Evolutionary conservation across 1,140 invertebrate species (phyloP), one percentile per base, ranked within the genome.

Genomic region (Acromyrmex charruanus): DNA sequence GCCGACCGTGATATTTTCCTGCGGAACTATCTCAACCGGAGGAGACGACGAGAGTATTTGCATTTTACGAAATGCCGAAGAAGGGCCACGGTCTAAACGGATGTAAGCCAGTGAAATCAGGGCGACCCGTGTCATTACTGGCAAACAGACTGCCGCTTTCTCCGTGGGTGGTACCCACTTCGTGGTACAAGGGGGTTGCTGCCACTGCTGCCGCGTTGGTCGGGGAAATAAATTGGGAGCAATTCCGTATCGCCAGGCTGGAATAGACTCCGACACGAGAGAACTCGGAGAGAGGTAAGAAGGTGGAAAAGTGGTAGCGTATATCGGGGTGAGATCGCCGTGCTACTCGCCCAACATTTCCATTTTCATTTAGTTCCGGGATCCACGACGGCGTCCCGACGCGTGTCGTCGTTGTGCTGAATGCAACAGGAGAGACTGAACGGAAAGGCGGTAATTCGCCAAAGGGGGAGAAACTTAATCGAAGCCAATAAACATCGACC

Each of bases 121-220:
- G 66, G 51, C 66, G 66, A 72, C 4, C 66, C 66, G 79, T 44
- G 51, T 81, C 79, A 66, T 81, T 81, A 81, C 66, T 53, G 79
- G 79, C 79, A 81, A 81, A 81, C 66, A 81, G 79, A 81, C 79
- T 72, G 69, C 68, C 39, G 80, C 69, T 75, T 84, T 84, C 69
- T 75, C 44, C 55, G 69, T 39, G 66, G 79, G 66, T 81, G 79
- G 51, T 81, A 81, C 51, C 18, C 39, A 75, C 80, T 84, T 74
- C 39, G 55, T 51, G 80, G 55, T 84, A 84, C 80, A 75, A 84
- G 80, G 55, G 39, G 69, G 80, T 74, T 49, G 55, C 55, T 66
- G 77, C 61, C 74, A 35, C 39, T 21, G 35, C 74, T 31, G 35
- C 59, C 75, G 53, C 35, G 53, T 25, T 55, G 55, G 55, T 61